Conservation (phyloP, 1,140 invertebrate species). For the Drosophila ohnishii region DNA sequence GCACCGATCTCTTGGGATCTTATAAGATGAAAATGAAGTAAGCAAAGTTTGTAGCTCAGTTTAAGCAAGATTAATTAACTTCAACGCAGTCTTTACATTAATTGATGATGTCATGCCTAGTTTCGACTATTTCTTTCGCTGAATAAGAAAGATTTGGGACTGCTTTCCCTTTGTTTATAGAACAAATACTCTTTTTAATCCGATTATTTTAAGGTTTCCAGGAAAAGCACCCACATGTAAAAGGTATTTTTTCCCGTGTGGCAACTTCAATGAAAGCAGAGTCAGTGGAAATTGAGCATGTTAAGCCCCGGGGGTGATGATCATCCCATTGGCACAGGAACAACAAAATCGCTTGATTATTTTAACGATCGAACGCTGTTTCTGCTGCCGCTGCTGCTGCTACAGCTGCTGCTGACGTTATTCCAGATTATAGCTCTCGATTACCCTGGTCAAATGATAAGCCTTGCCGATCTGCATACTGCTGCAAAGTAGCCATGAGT, state of each 20-base stretch:
- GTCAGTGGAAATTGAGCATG: conserved; percentile 35
- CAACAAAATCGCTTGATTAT: conserved; percentile 32
- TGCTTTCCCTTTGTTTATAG: not conserved
- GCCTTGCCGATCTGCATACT: conserved; percentile 10
- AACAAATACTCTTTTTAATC: not conserved
- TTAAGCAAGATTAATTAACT: conserved; percentile 1
- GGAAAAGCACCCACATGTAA: not conserved
- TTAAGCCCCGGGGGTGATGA: conserved; percentile 27
- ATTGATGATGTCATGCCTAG: conserved; percentile 1
- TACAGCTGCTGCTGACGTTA: conserved; percentile 43
- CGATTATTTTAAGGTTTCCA: not conserved
- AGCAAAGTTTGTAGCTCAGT: not conserved
- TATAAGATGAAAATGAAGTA: not conserved
- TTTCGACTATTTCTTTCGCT: not conserved
- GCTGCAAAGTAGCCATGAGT: conserved; percentile 36
- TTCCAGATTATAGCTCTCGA: conserved; percentile 34
- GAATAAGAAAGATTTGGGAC: not conserved
- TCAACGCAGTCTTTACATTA: not conserved
- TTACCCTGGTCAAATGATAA: conserved; percentile 43
- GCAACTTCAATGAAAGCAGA: conserved; percentile 32
- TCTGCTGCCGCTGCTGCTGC: not conserved
- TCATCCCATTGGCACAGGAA: conserved; percentile 23
- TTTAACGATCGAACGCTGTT: conserved; percentile 37
- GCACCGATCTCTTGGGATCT: not conserved
- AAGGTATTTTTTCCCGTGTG: conserved; percentile 1